These are phyloP conservation scores for Gallinago paraguaiae DNA, from an alignment of 2,113 vertebrate species.

Conservation along the genomic window DNA sequence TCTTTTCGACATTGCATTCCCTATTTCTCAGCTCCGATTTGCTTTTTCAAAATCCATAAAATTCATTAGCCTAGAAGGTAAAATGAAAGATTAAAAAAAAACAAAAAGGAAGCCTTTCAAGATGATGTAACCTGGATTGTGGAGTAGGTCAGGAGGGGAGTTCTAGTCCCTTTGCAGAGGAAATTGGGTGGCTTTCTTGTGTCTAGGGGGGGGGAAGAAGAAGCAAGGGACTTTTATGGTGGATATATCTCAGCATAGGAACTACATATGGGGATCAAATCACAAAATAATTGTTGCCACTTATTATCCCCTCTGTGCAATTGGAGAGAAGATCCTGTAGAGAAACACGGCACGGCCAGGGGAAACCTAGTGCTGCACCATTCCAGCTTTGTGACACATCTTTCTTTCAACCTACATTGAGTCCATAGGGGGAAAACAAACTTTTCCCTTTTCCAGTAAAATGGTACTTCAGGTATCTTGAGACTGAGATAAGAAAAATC, in stretches of 20 bases:
- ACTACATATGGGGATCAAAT: background rate
- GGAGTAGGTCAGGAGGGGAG: background rate
- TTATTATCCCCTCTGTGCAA: background rate
- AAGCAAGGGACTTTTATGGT: fast-evolving
- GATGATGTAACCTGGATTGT: background rate
- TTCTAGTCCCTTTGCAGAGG: background rate
- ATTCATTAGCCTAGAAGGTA: background rate
- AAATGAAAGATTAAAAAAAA: background rate
- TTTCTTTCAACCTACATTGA: background rate
- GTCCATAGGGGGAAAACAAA: background rate
- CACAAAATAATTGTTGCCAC: background rate
- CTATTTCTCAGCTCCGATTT: slow-evolving; percentile 25
- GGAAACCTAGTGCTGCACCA: background rate
- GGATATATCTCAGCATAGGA: background rate
- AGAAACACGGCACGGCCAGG: background rate
- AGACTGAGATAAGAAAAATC: background rate
- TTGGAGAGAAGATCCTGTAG: background rate
- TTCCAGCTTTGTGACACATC: background rate
- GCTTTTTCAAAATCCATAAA: background rate
- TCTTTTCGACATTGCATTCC: background rate
- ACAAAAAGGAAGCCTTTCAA: background rate
- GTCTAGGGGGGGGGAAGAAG: background rate
- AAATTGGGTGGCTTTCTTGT: background rate
- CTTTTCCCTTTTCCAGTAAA: background rate
- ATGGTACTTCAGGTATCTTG: background rate